Evolutionary conservation across 23 tunicate species (phyloP).

Genomic region (Trididemnum miniatum): DNA sequence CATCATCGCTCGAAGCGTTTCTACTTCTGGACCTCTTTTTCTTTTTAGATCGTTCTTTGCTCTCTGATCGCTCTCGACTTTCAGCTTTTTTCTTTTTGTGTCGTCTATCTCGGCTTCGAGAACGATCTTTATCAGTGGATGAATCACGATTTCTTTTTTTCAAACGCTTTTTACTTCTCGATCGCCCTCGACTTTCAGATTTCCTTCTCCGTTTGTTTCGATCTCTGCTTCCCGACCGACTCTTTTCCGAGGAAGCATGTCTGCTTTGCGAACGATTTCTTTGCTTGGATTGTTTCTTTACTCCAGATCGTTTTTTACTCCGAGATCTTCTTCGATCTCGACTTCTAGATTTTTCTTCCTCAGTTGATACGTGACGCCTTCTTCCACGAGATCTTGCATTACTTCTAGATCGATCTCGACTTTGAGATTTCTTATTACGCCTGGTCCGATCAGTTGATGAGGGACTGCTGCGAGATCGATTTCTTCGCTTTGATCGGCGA

Average conservation of each 20-base stretch:
- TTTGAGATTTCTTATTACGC: neutral
- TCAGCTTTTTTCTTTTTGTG: neutral
- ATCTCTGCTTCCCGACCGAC: neutral
- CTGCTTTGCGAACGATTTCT: neutral
- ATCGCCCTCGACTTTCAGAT: constrained; percentile 3
- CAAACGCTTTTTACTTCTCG: constrained; percentile 3
- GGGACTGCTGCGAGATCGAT: neutral
- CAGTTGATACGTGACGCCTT: neutral
- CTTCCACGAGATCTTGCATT: neutral
- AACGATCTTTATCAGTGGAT: neutral
- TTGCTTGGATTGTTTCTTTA: neutral
- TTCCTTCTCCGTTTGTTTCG: neutral
- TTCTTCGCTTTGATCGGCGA: neutral
- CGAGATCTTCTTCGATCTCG: neutral
- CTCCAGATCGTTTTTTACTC: neutral
- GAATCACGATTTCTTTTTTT: neutral
- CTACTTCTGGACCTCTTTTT: neutral
- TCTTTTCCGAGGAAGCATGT: neutral
- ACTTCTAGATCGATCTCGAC: neutral
- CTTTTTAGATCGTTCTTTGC: neutral
- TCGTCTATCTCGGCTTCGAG: neutral
- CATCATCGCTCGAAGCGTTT: neutral
- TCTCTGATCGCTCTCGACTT: neutral
- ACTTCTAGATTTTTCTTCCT: neutral
- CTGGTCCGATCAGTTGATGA: neutral